Percentiles rank a stretch among this genome's conserved stretches.
phyloP scores from a whole-genome alignment of 2,797 vertebrate species.

The Takifugu ocellatus region DNA sequence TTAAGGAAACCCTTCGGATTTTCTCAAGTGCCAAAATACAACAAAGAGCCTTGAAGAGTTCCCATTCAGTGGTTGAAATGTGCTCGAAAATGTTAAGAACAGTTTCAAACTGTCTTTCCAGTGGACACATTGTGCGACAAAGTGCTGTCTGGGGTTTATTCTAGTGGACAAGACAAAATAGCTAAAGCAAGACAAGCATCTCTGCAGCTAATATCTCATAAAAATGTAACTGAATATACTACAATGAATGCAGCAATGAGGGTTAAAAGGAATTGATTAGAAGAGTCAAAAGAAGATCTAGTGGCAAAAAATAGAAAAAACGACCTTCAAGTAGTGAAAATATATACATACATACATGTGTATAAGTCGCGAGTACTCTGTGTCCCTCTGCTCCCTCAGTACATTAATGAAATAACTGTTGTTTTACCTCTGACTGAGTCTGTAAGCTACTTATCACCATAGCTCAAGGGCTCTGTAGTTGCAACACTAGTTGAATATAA shows the following conservation, averaged over 20 bases:
- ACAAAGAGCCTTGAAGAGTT: too few species aligned
- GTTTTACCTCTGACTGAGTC: constrained; percentile 29
- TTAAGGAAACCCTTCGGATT: too few species aligned
- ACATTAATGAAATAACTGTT: constrained; percentile 54
- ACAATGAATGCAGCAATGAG: background rate
- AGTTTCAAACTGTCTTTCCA: too few species aligned
- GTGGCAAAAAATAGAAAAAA: background rate
- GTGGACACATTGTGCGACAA: too few species aligned
- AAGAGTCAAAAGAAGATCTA: background rate
- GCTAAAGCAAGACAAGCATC: too few species aligned
- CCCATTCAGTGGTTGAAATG: too few species aligned
- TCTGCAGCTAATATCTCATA: too few species aligned
- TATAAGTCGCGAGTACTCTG: constrained; percentile 9
- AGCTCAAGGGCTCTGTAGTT: constrained; percentile 53
- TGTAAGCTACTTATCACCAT: constrained; percentile 63
- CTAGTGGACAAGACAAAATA: too few species aligned
- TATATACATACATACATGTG: constrained; percentile 1
- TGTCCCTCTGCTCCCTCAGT: constrained; percentile 31
- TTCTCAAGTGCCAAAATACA: too few species aligned
- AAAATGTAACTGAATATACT: too few species aligned
- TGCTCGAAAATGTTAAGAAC: too few species aligned
- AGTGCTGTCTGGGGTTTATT: too few species aligned
- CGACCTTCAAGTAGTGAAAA: background rate
- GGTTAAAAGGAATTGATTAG: background rate
- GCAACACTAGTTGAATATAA: constrained; percentile 16